phyloP scores from a whole-genome alignment of 2,888 invertebrate species.

The Operophtera brumata region DNA sequence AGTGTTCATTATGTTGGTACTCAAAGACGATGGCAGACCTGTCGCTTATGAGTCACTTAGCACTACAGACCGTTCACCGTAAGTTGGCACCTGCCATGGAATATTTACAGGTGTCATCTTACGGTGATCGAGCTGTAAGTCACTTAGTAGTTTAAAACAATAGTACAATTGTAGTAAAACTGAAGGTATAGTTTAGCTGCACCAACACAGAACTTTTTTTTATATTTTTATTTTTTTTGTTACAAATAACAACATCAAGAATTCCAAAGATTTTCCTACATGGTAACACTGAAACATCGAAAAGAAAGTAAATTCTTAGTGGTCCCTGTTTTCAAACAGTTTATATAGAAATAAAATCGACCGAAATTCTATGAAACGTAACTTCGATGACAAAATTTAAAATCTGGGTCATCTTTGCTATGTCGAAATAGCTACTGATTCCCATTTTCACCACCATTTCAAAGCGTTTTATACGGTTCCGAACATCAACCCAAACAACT shows the following conservation, averaged over 20 bases:
- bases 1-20: no score
- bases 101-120: no score
- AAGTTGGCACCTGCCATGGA: no score
- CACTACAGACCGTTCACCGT: no score
- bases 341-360: conserved; percentile 8
- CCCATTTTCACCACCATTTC: no score
- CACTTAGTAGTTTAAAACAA: no score
- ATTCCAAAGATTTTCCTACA: conserved; percentile 2
- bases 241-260: conserved; percentile 15
- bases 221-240: neutral
- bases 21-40: no score
- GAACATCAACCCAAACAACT: no score
- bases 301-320: conserved; percentile 16
- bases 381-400: conserved; percentile 10
- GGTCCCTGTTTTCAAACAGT: conserved; percentile 24
- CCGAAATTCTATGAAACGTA: neutral
- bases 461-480: no score
- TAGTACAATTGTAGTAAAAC: no score
- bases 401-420: neutral
- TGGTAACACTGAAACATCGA: conserved; percentile 17
- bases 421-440: neutral
- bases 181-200: neutral
- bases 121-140: no score
- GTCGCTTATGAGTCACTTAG: no score
- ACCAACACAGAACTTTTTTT: neutral